Conservation (phyloP, 1,140 invertebrate species). For the Scaptomyza montana region DNA sequence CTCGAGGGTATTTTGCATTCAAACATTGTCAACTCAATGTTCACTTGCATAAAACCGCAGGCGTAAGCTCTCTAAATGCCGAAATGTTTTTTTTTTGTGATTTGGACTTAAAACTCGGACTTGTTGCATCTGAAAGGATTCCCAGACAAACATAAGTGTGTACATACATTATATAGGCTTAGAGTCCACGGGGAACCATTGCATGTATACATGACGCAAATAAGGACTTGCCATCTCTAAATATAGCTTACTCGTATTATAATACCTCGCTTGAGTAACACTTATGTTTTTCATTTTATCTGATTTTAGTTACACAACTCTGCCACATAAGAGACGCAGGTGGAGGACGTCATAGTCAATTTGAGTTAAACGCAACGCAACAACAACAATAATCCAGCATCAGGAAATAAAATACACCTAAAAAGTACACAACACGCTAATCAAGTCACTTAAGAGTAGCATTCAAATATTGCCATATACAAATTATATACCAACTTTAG, state of each 20-base stretch:
- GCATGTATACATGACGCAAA: conserved; percentile 24
- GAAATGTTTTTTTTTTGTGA: neutral
- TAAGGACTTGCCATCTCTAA: neutral
- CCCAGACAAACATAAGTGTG: too few relatives aligned
- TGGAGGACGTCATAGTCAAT: conserved; percentile 43
- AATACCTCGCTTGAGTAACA: conserved; percentile 8
- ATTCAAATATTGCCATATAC: conserved; percentile 27
- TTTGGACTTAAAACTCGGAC: conserved; percentile 6
- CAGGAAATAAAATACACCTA: conserved; percentile 25
- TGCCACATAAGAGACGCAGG: conserved; percentile 8
- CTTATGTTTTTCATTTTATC: conserved; percentile 19
- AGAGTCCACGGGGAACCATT: conserved; percentile 6
- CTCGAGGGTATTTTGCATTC: neutral
- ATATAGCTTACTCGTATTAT: neutral
- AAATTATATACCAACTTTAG: conserved; percentile 9
- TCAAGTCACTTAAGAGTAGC: neutral
- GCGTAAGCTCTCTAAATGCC: conserved; percentile 12
- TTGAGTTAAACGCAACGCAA: conserved; percentile 36
- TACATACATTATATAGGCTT: neutral
- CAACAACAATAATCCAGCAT: conserved; percentile 6
- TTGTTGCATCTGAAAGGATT: conserved; percentile 46
- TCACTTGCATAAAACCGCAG: conserved; percentile 9
- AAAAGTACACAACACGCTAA: conserved; percentile 9
- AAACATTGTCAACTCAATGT: neutral
- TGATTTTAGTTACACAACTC: conserved; percentile 58